Conservation (phyloP, 2,113 vertebrate genomes). For the Pyrgilauda ruficollis region DNA sequence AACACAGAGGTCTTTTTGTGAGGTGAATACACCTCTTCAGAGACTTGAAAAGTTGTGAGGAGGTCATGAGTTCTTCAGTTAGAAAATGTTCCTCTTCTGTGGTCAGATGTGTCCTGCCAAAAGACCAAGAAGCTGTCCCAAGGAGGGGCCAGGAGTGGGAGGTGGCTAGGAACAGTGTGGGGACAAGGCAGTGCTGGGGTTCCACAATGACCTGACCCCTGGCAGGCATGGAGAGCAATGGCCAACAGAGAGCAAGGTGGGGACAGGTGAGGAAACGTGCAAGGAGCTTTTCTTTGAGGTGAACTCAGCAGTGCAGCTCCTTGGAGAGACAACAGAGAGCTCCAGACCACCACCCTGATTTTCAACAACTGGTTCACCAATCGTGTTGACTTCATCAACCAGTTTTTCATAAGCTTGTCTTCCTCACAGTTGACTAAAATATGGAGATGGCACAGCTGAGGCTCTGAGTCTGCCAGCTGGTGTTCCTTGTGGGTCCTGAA, state of each 20-base stretch:
- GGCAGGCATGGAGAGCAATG: not conserved
- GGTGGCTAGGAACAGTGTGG: not conserved
- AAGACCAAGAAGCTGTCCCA: not conserved
- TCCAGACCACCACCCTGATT: not conserved
- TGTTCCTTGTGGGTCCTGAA: not conserved
- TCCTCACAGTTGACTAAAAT: rapidly evolving
- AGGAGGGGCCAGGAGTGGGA: not conserved
- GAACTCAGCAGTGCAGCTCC: not conserved
- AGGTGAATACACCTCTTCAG: not conserved
- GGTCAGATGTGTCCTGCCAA: not conserved
- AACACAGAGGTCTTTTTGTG: not conserved
- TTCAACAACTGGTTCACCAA: not conserved
- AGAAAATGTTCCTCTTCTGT: not conserved
- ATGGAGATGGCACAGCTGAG: not conserved
- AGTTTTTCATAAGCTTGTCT: not conserved
- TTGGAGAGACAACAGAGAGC: not conserved
- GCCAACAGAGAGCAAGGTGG: rapidly evolving
- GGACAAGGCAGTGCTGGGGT: not conserved
- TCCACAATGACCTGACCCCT: not conserved
- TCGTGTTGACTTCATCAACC: not conserved
- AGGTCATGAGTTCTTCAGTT: not conserved
- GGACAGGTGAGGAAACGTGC: not conserved
- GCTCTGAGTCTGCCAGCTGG: not conserved
- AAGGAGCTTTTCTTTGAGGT: not conserved
- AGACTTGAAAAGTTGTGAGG: not conserved